Evolutionary conservation across 2,888 invertebrate genomes (phyloP).

Genomic region (Mayetiola destructor): DNA sequence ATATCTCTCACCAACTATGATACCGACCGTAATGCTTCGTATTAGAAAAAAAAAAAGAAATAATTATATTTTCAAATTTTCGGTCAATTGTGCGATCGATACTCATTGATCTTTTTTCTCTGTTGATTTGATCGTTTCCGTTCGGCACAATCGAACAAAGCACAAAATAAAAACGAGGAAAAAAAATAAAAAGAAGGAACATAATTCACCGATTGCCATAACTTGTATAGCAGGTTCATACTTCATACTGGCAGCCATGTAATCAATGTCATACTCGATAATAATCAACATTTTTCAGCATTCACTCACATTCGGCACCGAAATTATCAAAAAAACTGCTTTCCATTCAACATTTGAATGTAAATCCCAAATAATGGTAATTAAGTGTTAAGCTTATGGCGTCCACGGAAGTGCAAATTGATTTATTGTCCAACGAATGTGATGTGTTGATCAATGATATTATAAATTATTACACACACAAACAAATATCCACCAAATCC

Average conservation of each 20-base stretch:
- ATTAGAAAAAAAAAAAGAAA: too few relatives aligned
- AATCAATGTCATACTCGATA: constrained; percentile 5
- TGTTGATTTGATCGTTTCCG: constrained; percentile 3
- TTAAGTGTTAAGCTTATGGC: background rate
- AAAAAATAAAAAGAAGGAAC: too few relatives aligned
- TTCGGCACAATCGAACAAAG: background rate
- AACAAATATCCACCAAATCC: too few relatives aligned
- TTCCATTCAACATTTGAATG: background rate
- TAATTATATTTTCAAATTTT: too few relatives aligned
- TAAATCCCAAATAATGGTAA: background rate
- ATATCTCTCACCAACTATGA: too few relatives aligned
- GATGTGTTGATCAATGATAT: too few relatives aligned
- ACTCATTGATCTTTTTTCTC: too few relatives aligned
- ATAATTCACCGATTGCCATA: background rate
- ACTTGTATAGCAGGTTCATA: background rate
- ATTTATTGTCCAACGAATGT: background rate
- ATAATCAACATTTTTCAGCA: background rate
- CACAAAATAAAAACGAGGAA: too few relatives aligned
- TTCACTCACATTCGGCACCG: background rate
- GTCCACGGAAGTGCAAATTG: constrained; percentile 1
- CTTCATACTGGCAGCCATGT: background rate
- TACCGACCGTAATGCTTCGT: too few relatives aligned
- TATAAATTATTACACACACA: too few relatives aligned
- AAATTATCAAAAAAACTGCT: background rate
- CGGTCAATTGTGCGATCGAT: too few relatives aligned